Percentiles rank a stretch among this genome's conserved stretches.
These are phyloP conservation scores for Gymnosoma rotundatum DNA, from an alignment of 2,888 invertebrate genomes.

Conservation along the genomic window DNA sequence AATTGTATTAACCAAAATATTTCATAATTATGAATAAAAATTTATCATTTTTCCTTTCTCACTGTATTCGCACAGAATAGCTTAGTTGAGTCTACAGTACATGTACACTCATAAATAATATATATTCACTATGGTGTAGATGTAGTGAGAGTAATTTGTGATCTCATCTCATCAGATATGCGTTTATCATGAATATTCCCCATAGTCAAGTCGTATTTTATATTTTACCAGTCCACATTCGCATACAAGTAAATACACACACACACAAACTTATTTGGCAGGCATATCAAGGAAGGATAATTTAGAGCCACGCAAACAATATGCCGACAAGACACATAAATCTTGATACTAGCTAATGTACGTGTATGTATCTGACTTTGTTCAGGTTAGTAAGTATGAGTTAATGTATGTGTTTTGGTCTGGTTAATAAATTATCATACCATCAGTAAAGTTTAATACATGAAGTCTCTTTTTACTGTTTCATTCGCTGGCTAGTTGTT, in stretches of 20 bases:
- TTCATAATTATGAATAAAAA: too few species aligned
- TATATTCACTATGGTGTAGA: constrained; percentile 38
- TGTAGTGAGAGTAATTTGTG: constrained; percentile 67
- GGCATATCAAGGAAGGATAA: constrained; percentile 70
- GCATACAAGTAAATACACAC: background rate
- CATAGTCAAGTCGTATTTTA: constrained; percentile 68
- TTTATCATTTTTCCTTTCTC: background rate
- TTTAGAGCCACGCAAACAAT: constrained; percentile 73
- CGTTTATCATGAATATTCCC: constrained; percentile 71
- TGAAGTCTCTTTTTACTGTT: constrained; percentile 26
- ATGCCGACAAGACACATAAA: constrained; percentile 72
- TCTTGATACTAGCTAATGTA: constrained; percentile 71
- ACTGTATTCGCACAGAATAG: constrained; percentile 22
- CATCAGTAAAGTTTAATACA: constrained; percentile 66
- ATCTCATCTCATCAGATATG: constrained; percentile 70
- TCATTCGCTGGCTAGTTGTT: constrained; percentile 36
- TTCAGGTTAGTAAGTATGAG: constrained; percentile 14
- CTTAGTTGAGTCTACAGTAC: background rate
- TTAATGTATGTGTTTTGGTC: constrained; percentile 59
- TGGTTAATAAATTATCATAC: constrained; percentile 72
- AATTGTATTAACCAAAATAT: background rate
- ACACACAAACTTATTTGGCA: constrained; percentile 30
- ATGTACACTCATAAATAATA: constrained; percentile 23
- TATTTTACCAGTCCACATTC: constrained; percentile 32
- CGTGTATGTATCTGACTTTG: constrained; percentile 19